Percentiles rank a stretch among this genome's conserved stretches.
phyloP scores from a whole-genome alignment of 1,140 invertebrate species.

The Proctacanthus coquilletti region DNA sequence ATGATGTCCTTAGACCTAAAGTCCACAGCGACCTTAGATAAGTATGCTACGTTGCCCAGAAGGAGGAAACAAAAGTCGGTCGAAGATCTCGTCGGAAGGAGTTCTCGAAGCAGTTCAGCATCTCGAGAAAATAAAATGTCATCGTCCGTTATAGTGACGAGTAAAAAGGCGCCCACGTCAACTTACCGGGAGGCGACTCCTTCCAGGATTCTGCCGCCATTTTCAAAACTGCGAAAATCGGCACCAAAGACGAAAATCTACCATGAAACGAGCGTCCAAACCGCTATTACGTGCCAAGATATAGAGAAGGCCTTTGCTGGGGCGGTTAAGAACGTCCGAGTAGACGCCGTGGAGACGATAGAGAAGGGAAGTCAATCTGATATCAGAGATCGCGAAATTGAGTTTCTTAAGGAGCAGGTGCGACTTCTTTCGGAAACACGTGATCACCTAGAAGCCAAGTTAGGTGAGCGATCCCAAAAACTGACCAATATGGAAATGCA shows the following conservation, averaged over 20 bases:
- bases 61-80: slow-evolving; percentile 40
- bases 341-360: slow-evolving; percentile 32
- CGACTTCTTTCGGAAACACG: slow-evolving; percentile 30
- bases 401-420: slow-evolving; percentile 39
- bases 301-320: slow-evolving; percentile 50
- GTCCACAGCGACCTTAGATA: slow-evolving; percentile 37
- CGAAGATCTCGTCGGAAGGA: slow-evolving; percentile 31
- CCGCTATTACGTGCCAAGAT: slow-evolving; percentile 50
- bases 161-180: slow-evolving; percentile 13
- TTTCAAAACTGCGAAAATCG: slow-evolving; percentile 29
- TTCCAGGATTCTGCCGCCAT: slow-evolving; percentile 29
- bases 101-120: slow-evolving; percentile 31
- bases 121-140: slow-evolving; percentile 27
- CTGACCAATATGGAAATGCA: slow-evolving; percentile 13
- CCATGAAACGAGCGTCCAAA: slow-evolving; percentile 59
- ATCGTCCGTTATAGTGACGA: slow-evolving; percentile 25
- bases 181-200: slow-evolving; percentile 4
- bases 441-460: slow-evolving; percentile 12
- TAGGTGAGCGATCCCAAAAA: slow-evolving; percentile 7
- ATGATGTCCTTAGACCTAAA: slow-evolving; percentile 27
- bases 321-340: slow-evolving; percentile 22
- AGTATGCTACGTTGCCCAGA: slow-evolving; percentile 61
- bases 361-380: slow-evolving; percentile 52
- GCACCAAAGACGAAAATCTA: slow-evolving; percentile 50
- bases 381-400: slow-evolving; percentile 40